Evolutionary conservation across 1,140 invertebrate species (phyloP), one percentile per base, ranked within the genome.

Genomic region (Drosophila dunni): DNA sequence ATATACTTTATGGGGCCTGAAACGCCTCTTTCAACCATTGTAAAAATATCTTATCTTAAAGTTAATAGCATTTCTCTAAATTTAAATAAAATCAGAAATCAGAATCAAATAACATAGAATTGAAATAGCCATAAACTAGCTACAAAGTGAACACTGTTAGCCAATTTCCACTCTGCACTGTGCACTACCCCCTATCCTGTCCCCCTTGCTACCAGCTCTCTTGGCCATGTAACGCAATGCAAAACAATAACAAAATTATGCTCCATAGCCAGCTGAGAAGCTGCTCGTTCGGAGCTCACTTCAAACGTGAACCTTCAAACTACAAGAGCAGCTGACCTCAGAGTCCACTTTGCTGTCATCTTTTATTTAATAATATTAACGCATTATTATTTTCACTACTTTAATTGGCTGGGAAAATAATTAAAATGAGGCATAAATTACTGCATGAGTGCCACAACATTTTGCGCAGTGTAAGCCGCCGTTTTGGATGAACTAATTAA

Each of bases 181-280:
- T 9, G 24, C 33, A n/a, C 60, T 51, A 20, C 17, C 29, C 15
- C 6, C 54, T 54, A 48, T 44, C 56, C 53, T 24, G 34, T 20
- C 56, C 60, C 66, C 64, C 15, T 9, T 45, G 11, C 29, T 4
- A 24, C 10, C 29, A 11, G 7, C 53, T 67, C 44, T 40, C 34
- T 51, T 50, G 34, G 34, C 54, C 17, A 33, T 60, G 67, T 75
- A 79, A 79, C 81, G 84, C 79, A 88, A 83, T 77, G 71, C 81
- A 70, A 80, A 85, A 86, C 83, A 86, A 86, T 83, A 88, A 86
- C 84, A 88, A 86, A 79, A 83, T 88, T 88, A 88, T 83, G 72
- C 79, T 71, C 51, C 20, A 42, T 45, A 51, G 61, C 79, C 79
- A 48, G 34, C 65, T 75, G 80, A 83, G 80, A 80, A 62, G 72